Base-by-base conservation (phyloP, 1,140 invertebrate species). In the Drosophila micromelanica region DNA sequence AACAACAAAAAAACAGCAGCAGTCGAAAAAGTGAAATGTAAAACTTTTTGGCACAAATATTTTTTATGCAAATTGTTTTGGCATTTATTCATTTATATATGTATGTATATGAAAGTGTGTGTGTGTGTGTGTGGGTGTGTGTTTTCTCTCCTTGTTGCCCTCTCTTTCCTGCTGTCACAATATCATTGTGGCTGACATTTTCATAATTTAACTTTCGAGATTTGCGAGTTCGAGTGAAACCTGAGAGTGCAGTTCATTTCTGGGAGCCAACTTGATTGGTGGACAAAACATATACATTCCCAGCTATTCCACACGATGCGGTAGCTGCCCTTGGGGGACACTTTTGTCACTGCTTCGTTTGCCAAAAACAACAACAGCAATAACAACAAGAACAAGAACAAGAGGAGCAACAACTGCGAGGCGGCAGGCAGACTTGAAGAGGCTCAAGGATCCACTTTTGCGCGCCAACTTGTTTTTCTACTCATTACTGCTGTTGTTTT, bases 11-110 rank as follows among this genome's bases (percentile, higher is more conserved):
- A n/a, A 4, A 40, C 12, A 40, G n/a, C 38, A 45, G 7, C 17
- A 42, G 23, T 35, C 35, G 35, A 42, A 62, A 62, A 74, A 63
- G 52, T 69, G 59, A 62, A 76, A 78, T 57, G 67, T 46, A 73
- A 78, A 86, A 86, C 65, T 78, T 86, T 86, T 87, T 87, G 75
- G 78, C 76, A 82, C 75, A 86, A 86, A 87, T 86, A 86, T 86
- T 86, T 63, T 86, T 81, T 87, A 86, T 86, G 82, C 81, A 86
- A 86, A 86, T 86, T 86, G 75, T 86, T 86, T 76, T 86, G 78
- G 78, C 82, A 79, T 86, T 86, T 87, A 87, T 86, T 82, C 71
- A 80, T 86, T 86, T 76, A 87, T 73, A 70, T 74, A 45, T 56
- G 20, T 42, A 42, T 27, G 12, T 61, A 48, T 51, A n/a, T 56